Base-by-base conservation (phyloP, 2,113 vertebrate species). In the Channa maculata region DNA sequence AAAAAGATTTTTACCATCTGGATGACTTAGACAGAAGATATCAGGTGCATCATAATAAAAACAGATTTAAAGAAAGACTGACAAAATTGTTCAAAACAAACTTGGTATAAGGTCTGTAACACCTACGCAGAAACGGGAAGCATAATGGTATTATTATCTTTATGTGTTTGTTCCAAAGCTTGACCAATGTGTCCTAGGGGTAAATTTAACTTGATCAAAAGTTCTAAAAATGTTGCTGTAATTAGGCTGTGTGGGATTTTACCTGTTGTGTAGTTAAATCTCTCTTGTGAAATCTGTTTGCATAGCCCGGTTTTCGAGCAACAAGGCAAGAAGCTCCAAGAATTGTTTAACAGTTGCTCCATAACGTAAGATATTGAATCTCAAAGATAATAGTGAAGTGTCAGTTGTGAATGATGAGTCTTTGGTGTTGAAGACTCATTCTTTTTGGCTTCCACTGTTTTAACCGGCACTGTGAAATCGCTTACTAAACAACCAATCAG, bases 1-100 rank as follows among this genome's bases (percentile, higher is more conserved):
- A 61, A 44, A 59, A 74, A 83, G 65, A 69, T 5, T n/a, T 83
- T 63, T 34, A 48, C n/a, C 44, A 52, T 71, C 75, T 63, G 59
- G 45, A 63, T 63, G 74, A 51, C 59, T 67, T 48, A 14, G 38
- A 71, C 5, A 51, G 60, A 66, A 46, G 44, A 67, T 73, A 51
- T 54, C 52, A 61, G 52, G 65, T 77, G 53, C 51, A 39, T 63
- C 61, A 54, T 6, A 70, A 62, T 9, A 54, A 48, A 73, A 55
- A 61, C 8, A 34, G 39, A 73, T 8, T 1, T 24, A 39, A 8
- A 5, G 41, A 46, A 39, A 46, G 9, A 1, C 33, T 1, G 9
- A 48, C 12, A 24, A 48, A n/a, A n/a, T 57, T 72, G 58, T 39
- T 65, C 49, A 65, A 74, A 79, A 73, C 15, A 68, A 74, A 52